Base-by-base conservation (phyloP, 2,113 vertebrate species). In the Fregetta grallaria region DNA sequence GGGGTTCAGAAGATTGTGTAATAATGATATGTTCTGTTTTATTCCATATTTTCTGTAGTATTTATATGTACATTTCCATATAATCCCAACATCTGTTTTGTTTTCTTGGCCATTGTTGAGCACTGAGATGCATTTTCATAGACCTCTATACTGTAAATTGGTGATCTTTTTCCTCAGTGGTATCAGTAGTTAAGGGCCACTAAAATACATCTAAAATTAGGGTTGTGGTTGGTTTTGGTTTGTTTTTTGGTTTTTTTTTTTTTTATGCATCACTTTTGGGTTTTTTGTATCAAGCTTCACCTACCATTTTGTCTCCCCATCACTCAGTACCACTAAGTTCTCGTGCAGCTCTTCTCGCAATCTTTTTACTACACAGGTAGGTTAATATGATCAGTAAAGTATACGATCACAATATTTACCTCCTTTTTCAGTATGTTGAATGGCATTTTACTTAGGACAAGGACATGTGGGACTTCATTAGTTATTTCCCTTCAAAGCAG, bases 221-320 rank as follows among this genome's bases (percentile, higher is more conserved):
- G 44, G 22, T 13, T 55, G 11, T 42, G 38, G 38, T 38, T 38
- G 38, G 8, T 38, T 38, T 38, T 38, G 38, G 38, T 38, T 38
- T 38, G n/a, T n/a, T n/a, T n/a, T n/a, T n/a, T n/a, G n/a, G n/a
- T n/a, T n/a, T n/a, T n/a, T n/a, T n/a, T n/a, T n/a, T n/a, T 47
- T 61, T 50, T 4, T 49, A n/a, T 53, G 14, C 1, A 1, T 23
- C 15, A 16, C 11, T 56, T 72, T 6, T 8, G 20, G 1, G 1
- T 21, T 52, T 58, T 66, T 79, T 42, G 14, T 82, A 45, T n/a
- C 38, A 25, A 47, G 16, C 15, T 40, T 76, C 29, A 61, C 47
- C 7, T 76, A 62, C 47, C n/a, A 8, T 30, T 68, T 68, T 68
- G 38, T 75, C 14, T 75, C 62, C 38, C 45, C 23, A 16, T 45